Conservation (phyloP, 2,888 invertebrate genomes). For the Oeneis ivallda region DNA sequence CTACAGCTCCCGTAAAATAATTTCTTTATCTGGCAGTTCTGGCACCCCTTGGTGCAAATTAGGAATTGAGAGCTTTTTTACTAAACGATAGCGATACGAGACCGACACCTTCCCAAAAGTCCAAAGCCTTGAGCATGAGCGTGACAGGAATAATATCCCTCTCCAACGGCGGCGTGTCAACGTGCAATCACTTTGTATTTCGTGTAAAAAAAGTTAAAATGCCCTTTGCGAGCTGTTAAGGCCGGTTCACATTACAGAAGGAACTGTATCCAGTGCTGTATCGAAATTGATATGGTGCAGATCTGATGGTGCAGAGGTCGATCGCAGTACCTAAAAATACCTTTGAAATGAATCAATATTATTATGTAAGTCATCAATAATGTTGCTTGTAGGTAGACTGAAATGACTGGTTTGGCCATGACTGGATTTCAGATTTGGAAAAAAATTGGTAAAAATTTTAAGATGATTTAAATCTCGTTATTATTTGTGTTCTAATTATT, state of each 20-base stretch:
- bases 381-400: no score
- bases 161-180: conserved; percentile 2
- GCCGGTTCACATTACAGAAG: background rate
- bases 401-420: no score
- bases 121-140: background rate
- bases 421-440: no score
- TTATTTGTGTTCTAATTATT: no score
- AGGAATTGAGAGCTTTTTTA: conserved; percentile 9
- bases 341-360: no score
- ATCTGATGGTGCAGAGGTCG: no score
- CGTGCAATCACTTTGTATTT: conserved; percentile 6
- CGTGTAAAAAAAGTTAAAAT: conserved; percentile 7
- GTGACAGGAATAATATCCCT: conserved; percentile 4
- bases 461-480: no score
- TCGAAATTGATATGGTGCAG: background rate
- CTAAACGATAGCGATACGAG: conserved; percentile 13
- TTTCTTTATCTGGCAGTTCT: background rate
- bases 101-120: conserved; percentile 11
- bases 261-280: background rate
- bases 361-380: no score
- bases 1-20: background rate
- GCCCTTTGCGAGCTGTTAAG: background rate
- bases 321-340: no score
- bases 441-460: no score
- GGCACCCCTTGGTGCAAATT: conserved; percentile 10